Evolutionary conservation across 2,113 vertebrate genomes (phyloP), one percentile per base, ranked within the genome.

Genomic region (Osmerus eperlanus): DNA sequence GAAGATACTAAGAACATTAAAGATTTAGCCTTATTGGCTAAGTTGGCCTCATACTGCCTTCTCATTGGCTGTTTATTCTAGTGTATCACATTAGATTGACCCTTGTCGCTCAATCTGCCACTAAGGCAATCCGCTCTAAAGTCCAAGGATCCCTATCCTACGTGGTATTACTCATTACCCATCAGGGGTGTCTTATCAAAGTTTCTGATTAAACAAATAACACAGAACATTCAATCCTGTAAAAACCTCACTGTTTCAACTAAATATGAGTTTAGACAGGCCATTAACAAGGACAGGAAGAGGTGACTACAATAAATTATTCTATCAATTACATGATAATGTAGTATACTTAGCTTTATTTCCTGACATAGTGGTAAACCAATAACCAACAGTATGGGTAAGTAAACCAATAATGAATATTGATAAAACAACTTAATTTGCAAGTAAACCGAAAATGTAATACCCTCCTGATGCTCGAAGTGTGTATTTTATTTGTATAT

Each of bases 41-140:
- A 4, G 29, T 32, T 18, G 28, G 29, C 29, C 32, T 16, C 8
- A 64, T 36, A 64, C 16, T 18, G 62, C 7, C 9, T 18, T 41
- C 9, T 64, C 62, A 64, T 64, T 64, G 62, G 62, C 16, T 64
- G 62, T 64, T 64, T 29, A 29, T 64, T 15, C 62, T 64, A n/a
- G 29, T 21, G 28, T 19, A 28, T 64, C 15, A 64, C 28, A 29
- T 28, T 28, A 32, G 29, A 29, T 29, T 64, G 62, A 64, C 62
- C 62, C 62, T 64, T 64, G 28, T 29, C 14, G 16, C 62, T 64
- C 62, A 64, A 29, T 29, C 32, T 64, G 62, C 62, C 62, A 64
- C 28, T 29, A 64, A 62, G 16, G 16, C 62, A 36, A 64, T 36
- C 29, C 29, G n/a, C 62, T 64, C 62, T 11, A 64, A 64, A 64